These are phyloP conservation scores for Exaiptasia diaphana DNA, from an alignment of 64 coral and sea anemone genomes.

Conservation along the genomic window DNA sequence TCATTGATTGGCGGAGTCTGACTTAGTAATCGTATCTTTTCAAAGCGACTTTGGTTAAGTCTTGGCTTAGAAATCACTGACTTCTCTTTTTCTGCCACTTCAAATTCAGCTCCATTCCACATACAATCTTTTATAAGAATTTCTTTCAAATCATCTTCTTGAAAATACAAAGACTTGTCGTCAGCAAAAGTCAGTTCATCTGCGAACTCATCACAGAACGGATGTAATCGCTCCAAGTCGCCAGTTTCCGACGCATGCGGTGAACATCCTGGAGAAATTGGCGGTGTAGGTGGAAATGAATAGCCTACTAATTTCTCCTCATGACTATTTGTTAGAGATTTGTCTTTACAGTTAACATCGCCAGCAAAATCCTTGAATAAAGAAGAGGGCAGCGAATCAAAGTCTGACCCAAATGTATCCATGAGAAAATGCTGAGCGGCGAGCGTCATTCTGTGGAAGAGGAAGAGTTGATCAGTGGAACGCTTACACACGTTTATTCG, in stretches of 20 bases:
- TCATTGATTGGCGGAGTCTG: conserved; percentile 81
- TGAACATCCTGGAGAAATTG: conserved; percentile 74
- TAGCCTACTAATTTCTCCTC: conserved; percentile 69
- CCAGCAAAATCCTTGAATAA: conserved; percentile 80
- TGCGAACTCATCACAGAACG: conserved; percentile 72
- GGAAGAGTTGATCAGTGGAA: not conserved
- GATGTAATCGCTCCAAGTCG: conserved; percentile 63
- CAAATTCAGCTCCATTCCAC: conserved; percentile 85
- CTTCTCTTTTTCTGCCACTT: conserved; percentile 21
- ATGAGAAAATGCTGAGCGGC: conserved; percentile 34
- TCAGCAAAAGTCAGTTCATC: conserved; percentile 68
- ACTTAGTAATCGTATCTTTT: conserved; percentile 58
- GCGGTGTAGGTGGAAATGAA: conserved; percentile 83
- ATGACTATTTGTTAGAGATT: conserved; percentile 41
- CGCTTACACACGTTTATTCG: conserved; percentile 11
- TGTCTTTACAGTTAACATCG: conserved; percentile 71
- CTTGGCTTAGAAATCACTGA: conserved; percentile 27
- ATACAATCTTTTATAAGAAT: conserved; percentile 96
- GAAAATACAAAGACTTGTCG: conserved; percentile 80
- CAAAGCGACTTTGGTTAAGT: conserved; percentile 41
- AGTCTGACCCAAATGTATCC: conserved; percentile 55
- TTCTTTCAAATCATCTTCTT: conserved; percentile 82
- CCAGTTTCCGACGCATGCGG: conserved; percentile 45
- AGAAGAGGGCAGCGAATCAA: conserved; percentile 72
- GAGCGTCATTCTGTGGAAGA: not conserved